These are phyloP conservation scores for Sphaerodactylus townsendi DNA, from an alignment of 2,113 vertebrate species.

Conservation along the genomic window DNA sequence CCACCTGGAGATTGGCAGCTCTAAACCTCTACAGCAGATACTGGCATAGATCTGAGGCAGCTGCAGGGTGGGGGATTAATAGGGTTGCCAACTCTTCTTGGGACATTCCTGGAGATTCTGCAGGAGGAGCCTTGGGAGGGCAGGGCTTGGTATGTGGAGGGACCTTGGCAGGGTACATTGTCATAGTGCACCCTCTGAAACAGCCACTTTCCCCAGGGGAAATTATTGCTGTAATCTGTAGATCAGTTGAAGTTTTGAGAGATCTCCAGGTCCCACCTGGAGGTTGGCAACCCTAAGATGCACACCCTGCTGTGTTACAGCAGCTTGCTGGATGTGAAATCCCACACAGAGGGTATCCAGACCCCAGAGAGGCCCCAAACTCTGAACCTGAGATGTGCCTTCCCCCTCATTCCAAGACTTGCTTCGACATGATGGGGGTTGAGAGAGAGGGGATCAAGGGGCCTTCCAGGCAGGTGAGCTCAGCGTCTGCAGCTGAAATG, in stretches of 20 bases:
- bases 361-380: not conserved
- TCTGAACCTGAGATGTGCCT: not conserved
- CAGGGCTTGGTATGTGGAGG: no score
- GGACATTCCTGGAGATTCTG: no score
- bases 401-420: not conserved
- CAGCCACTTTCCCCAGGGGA: no score
- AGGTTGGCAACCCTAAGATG: not conserved
- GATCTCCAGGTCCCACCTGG: no score
- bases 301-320: not conserved
- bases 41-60: not conserved
- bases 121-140: not conserved
- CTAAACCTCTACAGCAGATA: not conserved
- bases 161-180: no score
- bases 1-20: not conserved
- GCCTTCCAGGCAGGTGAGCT: constrained; percentile 5
- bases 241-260: no score
- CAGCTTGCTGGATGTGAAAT: not conserved
- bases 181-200: no score
- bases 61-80: not conserved
- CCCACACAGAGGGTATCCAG: not conserved
- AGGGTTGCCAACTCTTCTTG: no score
- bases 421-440: not conserved
- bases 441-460: not conserved
- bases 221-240: no score
- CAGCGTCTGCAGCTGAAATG: constrained; percentile 21